These are phyloP conservation scores for Exaiptasia diaphana DNA, from an alignment of 64 coral and sea anemone species.

Conservation along the genomic window DNA sequence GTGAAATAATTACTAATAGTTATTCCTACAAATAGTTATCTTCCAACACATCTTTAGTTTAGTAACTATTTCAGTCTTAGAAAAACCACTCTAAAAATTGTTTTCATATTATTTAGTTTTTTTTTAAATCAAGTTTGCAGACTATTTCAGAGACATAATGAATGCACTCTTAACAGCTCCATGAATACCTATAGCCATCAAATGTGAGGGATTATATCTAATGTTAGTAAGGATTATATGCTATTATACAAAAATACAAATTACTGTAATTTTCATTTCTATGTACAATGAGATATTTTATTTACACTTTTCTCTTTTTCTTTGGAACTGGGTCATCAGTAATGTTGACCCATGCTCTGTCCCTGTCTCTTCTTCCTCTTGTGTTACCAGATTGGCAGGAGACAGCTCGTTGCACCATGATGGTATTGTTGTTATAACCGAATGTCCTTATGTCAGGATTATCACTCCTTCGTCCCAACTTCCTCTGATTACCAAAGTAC, in stretches of 20 bases:
- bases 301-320: slow-evolving; percentile 24
- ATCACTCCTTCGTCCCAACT: not conserved
- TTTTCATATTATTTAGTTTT: no score
- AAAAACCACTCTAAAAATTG: no score
- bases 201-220: no score
- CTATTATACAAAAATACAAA: not conserved
- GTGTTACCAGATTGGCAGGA: not conserved
- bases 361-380: not conserved
- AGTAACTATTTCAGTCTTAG: no score
- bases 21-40: no score
- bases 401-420: slow-evolving; percentile 1
- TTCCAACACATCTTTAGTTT: no score
- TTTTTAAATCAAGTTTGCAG: no score
- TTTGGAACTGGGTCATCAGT: slow-evolving; percentile 40
- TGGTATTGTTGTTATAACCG: slow-evolving; percentile 36
- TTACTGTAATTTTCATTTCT: not conserved
- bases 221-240: no score
- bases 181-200: no score
- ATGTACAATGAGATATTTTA: not conserved
- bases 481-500: slow-evolving; percentile 19
- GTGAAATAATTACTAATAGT: no score
- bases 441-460: not conserved
- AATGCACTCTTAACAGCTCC: no score
- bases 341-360: slow-evolving; percentile 20
- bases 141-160: no score